Conservation (phyloP, 2,113 vertebrate species). For the Semicossyphus pulcher region DNA sequence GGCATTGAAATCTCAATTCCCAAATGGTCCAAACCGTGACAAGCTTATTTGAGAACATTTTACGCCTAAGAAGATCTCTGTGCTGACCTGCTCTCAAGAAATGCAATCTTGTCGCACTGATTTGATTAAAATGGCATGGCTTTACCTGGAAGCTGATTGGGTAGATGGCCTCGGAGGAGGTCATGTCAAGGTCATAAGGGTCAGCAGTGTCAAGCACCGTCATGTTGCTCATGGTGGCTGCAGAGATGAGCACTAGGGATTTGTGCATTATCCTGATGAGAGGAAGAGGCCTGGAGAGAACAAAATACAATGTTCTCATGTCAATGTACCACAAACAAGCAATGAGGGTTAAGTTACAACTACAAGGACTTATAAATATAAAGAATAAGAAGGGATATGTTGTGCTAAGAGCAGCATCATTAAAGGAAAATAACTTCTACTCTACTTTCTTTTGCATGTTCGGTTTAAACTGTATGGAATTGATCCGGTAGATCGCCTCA, state of each 20-base stretch:
- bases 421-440: too few relatives aligned
- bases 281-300: constrained; percentile 41
- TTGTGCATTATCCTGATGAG: constrained; percentile 90
- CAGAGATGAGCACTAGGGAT: constrained; percentile 82
- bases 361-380: too few relatives aligned
- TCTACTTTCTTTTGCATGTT: too few relatives aligned
- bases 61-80: neutral
- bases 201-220: constrained; percentile 89
- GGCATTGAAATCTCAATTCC: neutral
- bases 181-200: constrained; percentile 84
- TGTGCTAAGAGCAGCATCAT: too few relatives aligned
- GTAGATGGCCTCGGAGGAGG: constrained; percentile 83
- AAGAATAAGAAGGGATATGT: too few relatives aligned
- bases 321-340: too few relatives aligned
- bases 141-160: constrained; percentile 91
- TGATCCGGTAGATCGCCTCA: too few relatives aligned
- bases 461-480: too few relatives aligned
- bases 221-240: constrained; percentile 92
- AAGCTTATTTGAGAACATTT: neutral
- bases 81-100: neutral
- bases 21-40: too few relatives aligned
- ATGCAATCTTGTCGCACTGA: neutral
- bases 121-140: neutral
- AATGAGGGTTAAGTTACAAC: too few relatives aligned
- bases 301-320: constrained; percentile 10